A percentile compares a stretch with the other conserved stretches of the same genome.
phyloP scores from a whole-genome alignment of 2,888 invertebrate species.

The Matsumyia berberina region DNA sequence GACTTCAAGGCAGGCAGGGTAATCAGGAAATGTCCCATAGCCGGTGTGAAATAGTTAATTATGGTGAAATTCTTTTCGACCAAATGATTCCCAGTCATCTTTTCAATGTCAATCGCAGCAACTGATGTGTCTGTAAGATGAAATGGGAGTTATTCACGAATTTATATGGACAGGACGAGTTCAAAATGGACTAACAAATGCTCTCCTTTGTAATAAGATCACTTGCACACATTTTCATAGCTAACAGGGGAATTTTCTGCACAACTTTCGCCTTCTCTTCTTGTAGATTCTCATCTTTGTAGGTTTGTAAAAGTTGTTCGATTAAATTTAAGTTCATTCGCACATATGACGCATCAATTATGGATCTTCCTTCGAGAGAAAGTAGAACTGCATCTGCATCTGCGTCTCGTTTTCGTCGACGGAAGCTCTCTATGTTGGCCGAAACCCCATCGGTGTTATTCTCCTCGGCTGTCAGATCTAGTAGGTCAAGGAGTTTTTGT shows the following conservation, averaged over 20 bases:
- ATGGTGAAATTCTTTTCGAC: conserved; percentile 69
- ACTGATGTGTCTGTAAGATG: conserved; percentile 49
- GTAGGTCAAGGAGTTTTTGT: conserved; percentile 64
- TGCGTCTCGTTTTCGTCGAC: conserved; percentile 32
- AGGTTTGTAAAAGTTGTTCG: conserved; percentile 51
- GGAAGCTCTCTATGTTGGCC: conserved; percentile 44
- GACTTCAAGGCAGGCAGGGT: conserved; percentile 51
- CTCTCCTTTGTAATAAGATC: conserved; percentile 68
- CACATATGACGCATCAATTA: conserved; percentile 62
- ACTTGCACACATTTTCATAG: conserved; percentile 68
- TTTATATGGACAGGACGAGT: neutral
- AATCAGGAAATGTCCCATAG: conserved; percentile 44
- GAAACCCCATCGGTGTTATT: neutral
- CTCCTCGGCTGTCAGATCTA: conserved; percentile 66
- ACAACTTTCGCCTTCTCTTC: conserved; percentile 60
- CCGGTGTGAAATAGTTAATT: conserved; percentile 40
- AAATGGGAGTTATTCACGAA: neutral
- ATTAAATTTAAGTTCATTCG: conserved; percentile 68
- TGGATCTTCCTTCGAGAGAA: conserved; percentile 60
- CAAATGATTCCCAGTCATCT: conserved; percentile 67
- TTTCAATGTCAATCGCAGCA: conserved; percentile 65
- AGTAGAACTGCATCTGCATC: conserved; percentile 42
- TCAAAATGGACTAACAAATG: conserved; percentile 49
- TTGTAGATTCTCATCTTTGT: conserved; percentile 46
- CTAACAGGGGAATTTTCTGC: conserved; percentile 54